phyloP scores from a whole-genome alignment of 2,797 vertebrate species.

The Pterois miles region DNA sequence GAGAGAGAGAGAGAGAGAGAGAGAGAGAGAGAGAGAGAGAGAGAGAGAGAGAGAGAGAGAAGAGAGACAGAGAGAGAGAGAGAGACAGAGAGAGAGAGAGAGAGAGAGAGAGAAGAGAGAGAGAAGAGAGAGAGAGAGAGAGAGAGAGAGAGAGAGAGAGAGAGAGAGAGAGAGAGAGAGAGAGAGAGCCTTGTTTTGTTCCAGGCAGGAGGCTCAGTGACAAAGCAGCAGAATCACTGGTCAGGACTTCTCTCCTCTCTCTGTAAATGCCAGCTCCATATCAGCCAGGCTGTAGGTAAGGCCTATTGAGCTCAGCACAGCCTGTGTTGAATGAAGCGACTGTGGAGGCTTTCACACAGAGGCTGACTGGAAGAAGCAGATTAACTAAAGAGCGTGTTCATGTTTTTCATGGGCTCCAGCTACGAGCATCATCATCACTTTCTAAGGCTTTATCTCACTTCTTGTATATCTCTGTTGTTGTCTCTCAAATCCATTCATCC shows the following conservation, averaged over 20 bases:
- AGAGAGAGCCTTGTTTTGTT: not conserved
- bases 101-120: too few relatives aligned
- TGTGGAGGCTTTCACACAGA: slow-evolving; percentile 1
- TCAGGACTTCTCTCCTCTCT: slow-evolving; percentile 1
- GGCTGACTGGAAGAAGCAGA: slow-evolving; percentile 14
- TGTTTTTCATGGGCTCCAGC: slow-evolving; percentile 20
- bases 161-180: not conserved
- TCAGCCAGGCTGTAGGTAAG: slow-evolving; percentile 14
- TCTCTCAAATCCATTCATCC: not conserved
- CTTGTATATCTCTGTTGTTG: not conserved
- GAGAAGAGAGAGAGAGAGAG: not conserved
- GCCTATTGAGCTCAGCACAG: slow-evolving; percentile 10
- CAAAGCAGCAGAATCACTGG: slow-evolving; percentile 37
- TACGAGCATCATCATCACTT: too few relatives aligned
- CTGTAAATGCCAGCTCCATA: slow-evolving; percentile 19
- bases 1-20: not conserved
- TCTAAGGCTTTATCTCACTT: slow-evolving; percentile 4
- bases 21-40: too few relatives aligned
- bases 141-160: not conserved
- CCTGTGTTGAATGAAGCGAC: slow-evolving; percentile 13
- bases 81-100: too few relatives aligned
- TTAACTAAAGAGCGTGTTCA: slow-evolving; percentile 23
- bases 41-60: too few relatives aligned
- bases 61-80: too few relatives aligned
- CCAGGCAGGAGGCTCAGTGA: not conserved